A percentile compares a stretch with the other conserved stretches of the same genome.
Evolutionary conservation across 2,113 vertebrate genomes (phyloP).

Genomic region (Mastomys natalensis): DNA sequence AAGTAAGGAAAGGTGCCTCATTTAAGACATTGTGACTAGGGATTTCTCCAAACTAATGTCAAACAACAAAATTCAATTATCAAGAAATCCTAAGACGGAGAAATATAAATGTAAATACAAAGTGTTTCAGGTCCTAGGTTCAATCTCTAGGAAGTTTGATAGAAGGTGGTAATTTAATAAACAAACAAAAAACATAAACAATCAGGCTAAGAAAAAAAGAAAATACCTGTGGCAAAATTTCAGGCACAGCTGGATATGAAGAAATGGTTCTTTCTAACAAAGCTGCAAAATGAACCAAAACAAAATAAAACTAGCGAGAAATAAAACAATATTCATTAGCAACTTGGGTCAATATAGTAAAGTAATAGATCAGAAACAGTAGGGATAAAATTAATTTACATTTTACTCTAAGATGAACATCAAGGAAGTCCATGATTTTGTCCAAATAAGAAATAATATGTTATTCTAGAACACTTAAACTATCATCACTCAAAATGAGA

Average conservation of each 20-base stretch:
- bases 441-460: neutral
- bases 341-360: neutral
- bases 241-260: too few species aligned
- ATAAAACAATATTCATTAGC: neutral
- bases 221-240: neutral
- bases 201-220: neutral
- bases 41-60: neutral
- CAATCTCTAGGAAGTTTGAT: too few species aligned
- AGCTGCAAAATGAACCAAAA: too few species aligned
- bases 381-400: neutral
- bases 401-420: neutral
- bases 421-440: neutral
- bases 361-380: neutral
- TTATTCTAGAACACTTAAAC: neutral
- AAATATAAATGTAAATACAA: neutral
- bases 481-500: neutral
- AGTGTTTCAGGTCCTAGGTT: neutral
- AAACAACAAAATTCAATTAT: neutral
- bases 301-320: neutral
- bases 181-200: neutral
- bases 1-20: rapidly evolving
- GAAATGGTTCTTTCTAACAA: neutral
- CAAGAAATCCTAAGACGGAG: neutral
- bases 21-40: neutral
- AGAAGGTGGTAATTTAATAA: neutral